Evolutionary conservation across 2,888 invertebrate species (phyloP), one percentile per base, ranked within the genome.

Genomic region (Portevinia maculata): DNA sequence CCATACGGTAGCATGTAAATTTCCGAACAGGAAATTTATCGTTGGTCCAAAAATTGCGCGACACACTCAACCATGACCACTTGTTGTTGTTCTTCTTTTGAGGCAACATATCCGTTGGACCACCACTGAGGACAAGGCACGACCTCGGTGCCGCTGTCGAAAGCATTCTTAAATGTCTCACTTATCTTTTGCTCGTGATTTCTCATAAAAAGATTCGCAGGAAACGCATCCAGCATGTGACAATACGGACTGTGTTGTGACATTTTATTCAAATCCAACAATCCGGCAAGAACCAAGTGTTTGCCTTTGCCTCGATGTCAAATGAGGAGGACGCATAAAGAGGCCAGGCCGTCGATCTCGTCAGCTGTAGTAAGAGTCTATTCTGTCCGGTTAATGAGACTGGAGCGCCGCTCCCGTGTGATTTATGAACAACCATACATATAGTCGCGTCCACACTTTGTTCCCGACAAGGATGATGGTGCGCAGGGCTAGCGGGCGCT

Each of bases 1-100:
- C 57, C 59, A 59, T 75, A 71, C 81, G 48, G 81, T 81, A 76
- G 81, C 81, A 75, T 81, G 81, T 76, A 70, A 81, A 81, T 81
- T 81, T 81, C 57, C 59, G 69, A 69, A 57, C 53, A 69, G 64
- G 69, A 60, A 81, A 81, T 76, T 81, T 75, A 81, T 81, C 75
- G 65, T 55, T 39, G 52, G 52, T 41, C 41, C 57, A 50, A 81
- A 81, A 81, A 64, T 64, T 70, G 69, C 44, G 50, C 79, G 75
- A 81, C 75, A 50, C 70, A 65, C 34, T 50, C 48, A 64, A 64
- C 11, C 50, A 11, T 30, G 44, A 30, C 30, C 53, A 62, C 4
- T 44, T 32, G 11, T 19, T 39, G 17, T 55, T 13, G 19, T 44
- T 50, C 8, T 15, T 50, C 17, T 37, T 53, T 8, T 8, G n/a